A percentile compares a stretch with the other conserved stretches of the same genome.
Evolutionary conservation across 2,797 vertebrate genomes (phyloP).

Genomic region (Pipistrellus pygmaeus): DNA sequence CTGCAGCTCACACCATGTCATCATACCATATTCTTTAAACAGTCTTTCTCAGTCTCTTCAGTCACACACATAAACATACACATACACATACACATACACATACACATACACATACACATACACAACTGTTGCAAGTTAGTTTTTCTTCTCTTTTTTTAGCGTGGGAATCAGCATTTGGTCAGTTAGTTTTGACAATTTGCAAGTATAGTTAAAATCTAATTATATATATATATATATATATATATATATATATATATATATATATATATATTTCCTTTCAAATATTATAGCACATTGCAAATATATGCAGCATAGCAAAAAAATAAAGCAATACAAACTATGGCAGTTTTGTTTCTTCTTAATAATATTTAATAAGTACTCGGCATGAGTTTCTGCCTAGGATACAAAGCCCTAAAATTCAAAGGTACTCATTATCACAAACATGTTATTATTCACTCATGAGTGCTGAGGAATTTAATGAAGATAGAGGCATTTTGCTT

Average conservation of each 20-base stretch:
- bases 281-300: background rate
- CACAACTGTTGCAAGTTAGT: background rate
- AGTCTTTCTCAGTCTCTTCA: background rate
- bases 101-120: too few relatives aligned
- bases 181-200: background rate
- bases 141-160: background rate
- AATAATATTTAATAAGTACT: constrained; percentile 33
- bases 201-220: background rate
- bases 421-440: constrained; percentile 39
- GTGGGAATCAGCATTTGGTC: background rate
- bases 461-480: constrained; percentile 9
- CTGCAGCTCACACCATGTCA: background rate
- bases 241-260: too few relatives aligned
- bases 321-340: background rate
- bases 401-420: constrained; percentile 31
- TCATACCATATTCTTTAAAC: background rate
- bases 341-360: constrained; percentile 35
- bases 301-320: background rate
- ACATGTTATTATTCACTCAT: background rate
- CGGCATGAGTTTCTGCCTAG: constrained; percentile 35
- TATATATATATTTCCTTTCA: background rate
- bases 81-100: too few relatives aligned
- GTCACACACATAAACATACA: too few relatives aligned
- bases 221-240: background rate
- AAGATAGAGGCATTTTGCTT: background rate